phyloP scores from a whole-genome alignment of 2,888 invertebrate species.

The Aspidapion aeneum region DNA sequence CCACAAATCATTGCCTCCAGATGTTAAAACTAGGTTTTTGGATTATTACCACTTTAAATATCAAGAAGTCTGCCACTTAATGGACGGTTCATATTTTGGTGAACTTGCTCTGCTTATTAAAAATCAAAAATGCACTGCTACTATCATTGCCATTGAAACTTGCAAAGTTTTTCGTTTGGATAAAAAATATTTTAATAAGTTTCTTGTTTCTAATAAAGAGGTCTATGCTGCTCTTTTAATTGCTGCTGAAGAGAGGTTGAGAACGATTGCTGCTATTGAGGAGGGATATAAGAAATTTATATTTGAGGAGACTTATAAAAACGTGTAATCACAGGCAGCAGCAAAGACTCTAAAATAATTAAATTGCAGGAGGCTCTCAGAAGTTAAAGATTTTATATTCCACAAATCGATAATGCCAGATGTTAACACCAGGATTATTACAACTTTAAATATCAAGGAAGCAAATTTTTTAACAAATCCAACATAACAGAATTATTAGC shows the following conservation, averaged over 20 bases:
- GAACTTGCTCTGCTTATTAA: slow-evolving; percentile 57
- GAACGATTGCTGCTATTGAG: slow-evolving; percentile 19
- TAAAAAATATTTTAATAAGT: slow-evolving; percentile 49
- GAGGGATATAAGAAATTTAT: slow-evolving; percentile 25
- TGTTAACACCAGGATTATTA: slow-evolving; percentile 4
- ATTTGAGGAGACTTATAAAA: slow-evolving; percentile 23
- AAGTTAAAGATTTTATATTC: slow-evolving; percentile 1
- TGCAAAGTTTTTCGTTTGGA: slow-evolving; percentile 59
- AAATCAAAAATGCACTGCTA: slow-evolving; percentile 54
- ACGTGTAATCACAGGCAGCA: not conserved
- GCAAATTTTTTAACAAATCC: slow-evolving; percentile 6
- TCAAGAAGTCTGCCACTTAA: slow-evolving; percentile 34
- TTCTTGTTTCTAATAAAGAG: slow-evolving; percentile 22
- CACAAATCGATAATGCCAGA: not conserved
- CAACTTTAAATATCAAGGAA: slow-evolving; percentile 9
- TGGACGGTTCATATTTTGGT: slow-evolving; percentile 62
- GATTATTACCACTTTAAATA: slow-evolving; percentile 9
- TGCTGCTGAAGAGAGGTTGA: slow-evolving; percentile 23
- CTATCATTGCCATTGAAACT: slow-evolving; percentile 58
- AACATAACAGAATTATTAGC: not conserved
- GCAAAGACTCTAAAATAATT: too few species aligned
- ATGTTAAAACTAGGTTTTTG: not conserved
- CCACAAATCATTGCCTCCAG: not conserved
- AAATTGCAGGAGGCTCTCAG: too few species aligned
- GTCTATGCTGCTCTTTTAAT: slow-evolving; percentile 19